These are phyloP conservation scores for Harlomillsia oculata DNA, from an alignment of 1,140 invertebrate species.

Conservation along the genomic window DNA sequence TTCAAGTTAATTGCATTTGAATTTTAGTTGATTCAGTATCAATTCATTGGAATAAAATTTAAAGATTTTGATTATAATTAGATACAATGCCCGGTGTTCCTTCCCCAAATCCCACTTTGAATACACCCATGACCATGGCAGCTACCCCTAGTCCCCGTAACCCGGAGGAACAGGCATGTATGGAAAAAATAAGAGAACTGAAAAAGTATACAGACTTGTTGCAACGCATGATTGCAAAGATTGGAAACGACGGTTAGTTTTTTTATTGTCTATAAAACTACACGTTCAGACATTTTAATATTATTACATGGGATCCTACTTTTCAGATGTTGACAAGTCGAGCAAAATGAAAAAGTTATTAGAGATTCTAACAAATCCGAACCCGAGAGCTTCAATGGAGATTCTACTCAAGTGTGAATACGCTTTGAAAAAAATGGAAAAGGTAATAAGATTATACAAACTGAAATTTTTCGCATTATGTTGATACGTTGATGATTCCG, in stretches of 20 bases:
- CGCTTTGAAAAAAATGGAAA: constrained; percentile 72
- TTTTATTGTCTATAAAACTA: not conserved
- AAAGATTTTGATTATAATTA: too few species aligned
- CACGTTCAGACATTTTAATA: not conserved
- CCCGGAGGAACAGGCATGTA: constrained; percentile 73
- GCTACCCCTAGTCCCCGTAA: constrained; percentile 55
- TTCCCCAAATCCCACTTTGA: constrained; percentile 68
- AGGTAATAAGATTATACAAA: constrained; percentile 39
- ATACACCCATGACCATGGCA: constrained; percentile 61
- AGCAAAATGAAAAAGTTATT: constrained; percentile 84
- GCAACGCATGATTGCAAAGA: constrained; percentile 70
- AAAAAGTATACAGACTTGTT: constrained; percentile 89
- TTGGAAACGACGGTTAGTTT: constrained; percentile 66
- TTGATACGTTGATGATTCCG: not conserved
- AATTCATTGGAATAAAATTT: too few species aligned
- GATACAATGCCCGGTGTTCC: constrained; percentile 52
- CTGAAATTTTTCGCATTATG: not conserved
- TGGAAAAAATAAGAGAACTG: constrained; percentile 82
- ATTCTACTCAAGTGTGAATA: constrained; percentile 85
- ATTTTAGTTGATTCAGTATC: constrained; percentile 11
- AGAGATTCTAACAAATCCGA: constrained; percentile 79
- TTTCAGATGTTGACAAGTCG: constrained; percentile 67
- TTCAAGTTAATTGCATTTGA: constrained; percentile 5
- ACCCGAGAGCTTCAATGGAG: constrained; percentile 74
- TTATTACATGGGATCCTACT: not conserved